Conservation (phyloP, 2,113 vertebrate species). For the Oxyura jamaicensis region DNA sequence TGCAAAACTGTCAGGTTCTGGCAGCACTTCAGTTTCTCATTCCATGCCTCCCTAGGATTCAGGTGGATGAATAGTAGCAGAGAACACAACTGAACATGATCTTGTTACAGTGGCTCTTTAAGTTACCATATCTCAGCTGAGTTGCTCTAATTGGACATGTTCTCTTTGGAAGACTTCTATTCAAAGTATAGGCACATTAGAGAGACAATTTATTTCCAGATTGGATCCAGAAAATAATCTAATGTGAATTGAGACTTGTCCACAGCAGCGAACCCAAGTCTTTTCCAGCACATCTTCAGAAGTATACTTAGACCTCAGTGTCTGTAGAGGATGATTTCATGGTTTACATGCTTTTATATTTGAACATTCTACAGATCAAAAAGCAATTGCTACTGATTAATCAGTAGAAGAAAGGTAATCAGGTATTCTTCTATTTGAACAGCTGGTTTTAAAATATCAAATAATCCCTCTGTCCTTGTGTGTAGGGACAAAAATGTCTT, state of each 20-base stretch:
- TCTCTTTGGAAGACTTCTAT: neutral
- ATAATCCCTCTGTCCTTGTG: neutral
- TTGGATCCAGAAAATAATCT: neutral
- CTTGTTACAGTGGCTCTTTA: neutral
- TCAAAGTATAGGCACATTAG: neutral
- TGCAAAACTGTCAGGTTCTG: neutral
- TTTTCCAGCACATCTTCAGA: neutral
- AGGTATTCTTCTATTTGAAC: neutral
- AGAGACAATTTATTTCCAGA: neutral
- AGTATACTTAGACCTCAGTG: neutral
- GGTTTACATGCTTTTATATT: neutral
- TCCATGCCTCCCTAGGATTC: neutral
- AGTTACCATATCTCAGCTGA: neutral
- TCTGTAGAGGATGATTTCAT: neutral
- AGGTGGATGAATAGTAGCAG: neutral
- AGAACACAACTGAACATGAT: neutral
- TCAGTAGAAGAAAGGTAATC: neutral
- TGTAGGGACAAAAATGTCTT: neutral
- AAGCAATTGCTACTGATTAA: neutral
- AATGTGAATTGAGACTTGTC: neutral
- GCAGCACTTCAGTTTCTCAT: neutral
- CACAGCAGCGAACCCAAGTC: neutral
- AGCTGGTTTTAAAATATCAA: neutral
- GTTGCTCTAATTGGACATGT: neutral
- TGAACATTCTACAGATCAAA: neutral